Percentiles rank a stretch among this genome's conserved stretches.
Conservation (phyloP, 1,140 invertebrate species). For the Drosophila bocki region DNA sequence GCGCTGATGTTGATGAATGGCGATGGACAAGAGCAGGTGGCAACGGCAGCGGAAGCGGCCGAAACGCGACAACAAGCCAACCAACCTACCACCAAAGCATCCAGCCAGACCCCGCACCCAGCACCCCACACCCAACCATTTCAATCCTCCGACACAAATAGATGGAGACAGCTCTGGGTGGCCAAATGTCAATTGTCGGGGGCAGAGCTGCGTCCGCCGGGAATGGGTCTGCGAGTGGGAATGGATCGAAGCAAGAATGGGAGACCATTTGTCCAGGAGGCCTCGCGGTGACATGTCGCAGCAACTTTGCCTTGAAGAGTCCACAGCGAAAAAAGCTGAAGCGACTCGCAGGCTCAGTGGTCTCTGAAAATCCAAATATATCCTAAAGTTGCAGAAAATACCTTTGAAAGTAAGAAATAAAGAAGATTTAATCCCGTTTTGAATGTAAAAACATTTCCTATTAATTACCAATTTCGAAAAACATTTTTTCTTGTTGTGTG, state of each 20-base stretch:
- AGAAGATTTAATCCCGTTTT: background rate
- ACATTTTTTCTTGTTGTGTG: conserved; percentile 2
- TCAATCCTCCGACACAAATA: conserved; percentile 51
- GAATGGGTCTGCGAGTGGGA: conserved; percentile 22
- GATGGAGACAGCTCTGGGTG: conserved; percentile 53
- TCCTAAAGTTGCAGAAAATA: no score
- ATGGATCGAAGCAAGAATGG: conserved; percentile 24
- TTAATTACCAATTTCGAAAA: background rate
- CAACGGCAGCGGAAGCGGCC: conserved; percentile 62
- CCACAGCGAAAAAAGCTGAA: conserved; percentile 2
- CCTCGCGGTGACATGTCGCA: conserved; percentile 42
- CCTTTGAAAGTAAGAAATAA: background rate
- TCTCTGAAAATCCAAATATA: no score
- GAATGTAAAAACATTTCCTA: background rate
- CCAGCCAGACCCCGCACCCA: background rate
- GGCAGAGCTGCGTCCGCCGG: conserved; percentile 16
- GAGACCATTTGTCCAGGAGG: conserved; percentile 50
- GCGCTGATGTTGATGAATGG: conserved; percentile 72
- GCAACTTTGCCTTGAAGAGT: conserved; percentile 26
- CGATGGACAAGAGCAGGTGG: conserved; percentile 65
- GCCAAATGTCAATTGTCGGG: conserved; percentile 61
- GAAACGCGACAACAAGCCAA: conserved; percentile 70
- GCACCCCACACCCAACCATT: background rate
- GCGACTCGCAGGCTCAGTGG: background rate
- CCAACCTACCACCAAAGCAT: conserved; percentile 7